phyloP scores from a whole-genome alignment of 2,113 vertebrate species.

The Passer domesticus region DNA sequence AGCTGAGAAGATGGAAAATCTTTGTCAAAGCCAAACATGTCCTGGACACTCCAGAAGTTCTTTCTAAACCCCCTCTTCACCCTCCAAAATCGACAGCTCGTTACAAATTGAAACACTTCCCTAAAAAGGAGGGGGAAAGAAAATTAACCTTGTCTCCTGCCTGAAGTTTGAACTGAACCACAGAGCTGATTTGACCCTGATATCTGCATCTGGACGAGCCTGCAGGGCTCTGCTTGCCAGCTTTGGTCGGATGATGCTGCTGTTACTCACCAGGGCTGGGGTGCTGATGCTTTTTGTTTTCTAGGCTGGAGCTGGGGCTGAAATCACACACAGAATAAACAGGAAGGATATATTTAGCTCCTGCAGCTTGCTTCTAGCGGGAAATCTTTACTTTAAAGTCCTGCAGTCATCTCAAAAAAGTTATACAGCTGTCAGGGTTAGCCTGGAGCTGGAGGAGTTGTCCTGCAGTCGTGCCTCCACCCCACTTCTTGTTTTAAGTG shows the following conservation, averaged over 20 bases:
- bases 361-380: neutral
- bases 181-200: conserved; percentile 16
- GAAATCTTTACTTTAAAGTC: conserved; percentile 13
- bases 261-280: neutral
- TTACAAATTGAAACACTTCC: neutral
- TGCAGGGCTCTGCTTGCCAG: neutral
- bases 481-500: neutral
- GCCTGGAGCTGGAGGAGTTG: neutral
- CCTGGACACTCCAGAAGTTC: neutral
- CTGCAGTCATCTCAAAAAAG: neutral
- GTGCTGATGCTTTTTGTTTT: conserved; percentile 2
- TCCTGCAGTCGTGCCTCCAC: neutral
- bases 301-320: conserved; percentile 22
- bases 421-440: neutral
- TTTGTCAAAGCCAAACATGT: neutral
- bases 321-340: conserved; percentile 54
- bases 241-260: neutral
- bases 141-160: neutral
- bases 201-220: neutral
- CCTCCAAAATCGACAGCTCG: neutral
- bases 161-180: neutral
- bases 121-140: conserved; percentile 20
- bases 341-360: conserved; percentile 65
- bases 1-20: neutral
- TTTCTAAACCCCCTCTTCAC: neutral